Conservation (phyloP, 2,113 vertebrate species). For the Pipra filicauda region DNA sequence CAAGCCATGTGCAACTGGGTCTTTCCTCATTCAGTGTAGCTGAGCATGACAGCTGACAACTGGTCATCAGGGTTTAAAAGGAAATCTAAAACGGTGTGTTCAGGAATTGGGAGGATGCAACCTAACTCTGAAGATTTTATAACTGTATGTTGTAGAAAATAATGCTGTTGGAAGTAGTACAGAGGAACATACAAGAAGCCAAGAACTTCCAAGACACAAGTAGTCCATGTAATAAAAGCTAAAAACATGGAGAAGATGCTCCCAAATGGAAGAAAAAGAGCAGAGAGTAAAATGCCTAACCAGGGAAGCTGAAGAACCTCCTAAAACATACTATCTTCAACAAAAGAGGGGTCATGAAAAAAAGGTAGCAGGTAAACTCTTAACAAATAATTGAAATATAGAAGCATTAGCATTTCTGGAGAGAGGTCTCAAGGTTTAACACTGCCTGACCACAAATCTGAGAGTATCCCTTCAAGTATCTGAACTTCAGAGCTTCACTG, state of each 20-base stretch:
- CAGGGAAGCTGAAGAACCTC: slow-evolving; percentile 62
- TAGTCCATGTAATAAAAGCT: slow-evolving; percentile 54
- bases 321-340: slow-evolving; percentile 53
- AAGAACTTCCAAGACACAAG: slow-evolving; percentile 40
- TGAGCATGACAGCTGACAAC: not conserved
- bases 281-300: slow-evolving; percentile 49
- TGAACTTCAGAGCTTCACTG: not conserved
- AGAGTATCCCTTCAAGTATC: not conserved
- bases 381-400: not conserved
- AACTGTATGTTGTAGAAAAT: slow-evolving; percentile 54
- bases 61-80: not conserved
- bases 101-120: not conserved
- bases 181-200: slow-evolving; percentile 57
- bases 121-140: not conserved
- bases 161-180: slow-evolving; percentile 61
- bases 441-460: not conserved
- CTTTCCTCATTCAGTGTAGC: not conserved
- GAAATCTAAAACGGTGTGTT: not conserved
- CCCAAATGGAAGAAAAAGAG: slow-evolving; percentile 64
- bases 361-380: slow-evolving; percentile 66
- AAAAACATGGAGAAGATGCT: slow-evolving; percentile 69
- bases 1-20: not conserved
- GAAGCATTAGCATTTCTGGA: not conserved
- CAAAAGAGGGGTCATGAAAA: slow-evolving; percentile 54
- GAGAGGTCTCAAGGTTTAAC: not conserved